Conservation (phyloP, 2,113 vertebrate genomes). For the Thunnus maccoyii region DNA sequence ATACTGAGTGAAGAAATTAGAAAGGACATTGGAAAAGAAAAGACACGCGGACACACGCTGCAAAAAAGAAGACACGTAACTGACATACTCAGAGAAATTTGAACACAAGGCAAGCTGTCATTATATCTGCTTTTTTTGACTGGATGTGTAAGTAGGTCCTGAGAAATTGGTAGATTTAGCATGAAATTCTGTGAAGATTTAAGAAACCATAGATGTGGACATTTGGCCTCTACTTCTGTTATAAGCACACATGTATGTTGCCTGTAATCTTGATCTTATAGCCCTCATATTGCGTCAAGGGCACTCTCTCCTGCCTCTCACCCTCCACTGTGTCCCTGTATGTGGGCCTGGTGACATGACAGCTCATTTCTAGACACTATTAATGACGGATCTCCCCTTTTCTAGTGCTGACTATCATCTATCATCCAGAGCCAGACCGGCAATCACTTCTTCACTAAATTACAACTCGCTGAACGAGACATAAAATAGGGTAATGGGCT, state of each 20-base stretch:
- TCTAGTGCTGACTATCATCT: slow-evolving; percentile 60
- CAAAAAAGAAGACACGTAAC: slow-evolving; percentile 8
- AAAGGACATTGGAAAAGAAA: background rate
- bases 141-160: background rate
- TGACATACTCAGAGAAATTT: background rate
- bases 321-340: slow-evolving; percentile 34
- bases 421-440: slow-evolving; percentile 60
- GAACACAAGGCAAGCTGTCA: background rate
- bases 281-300: slow-evolving; percentile 20
- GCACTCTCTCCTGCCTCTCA: slow-evolving; percentile 19
- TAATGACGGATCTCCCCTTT: slow-evolving; percentile 63
- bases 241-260: background rate
- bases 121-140: background rate
- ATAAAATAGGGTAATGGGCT: slow-evolving; percentile 81
- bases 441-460: slow-evolving; percentile 77
- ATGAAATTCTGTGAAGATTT: slow-evolving; percentile 11
- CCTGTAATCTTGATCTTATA: background rate
- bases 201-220: background rate
- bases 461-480: slow-evolving; percentile 73
- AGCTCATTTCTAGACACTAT: slow-evolving; percentile 73
- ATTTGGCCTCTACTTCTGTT: background rate
- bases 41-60: background rate
- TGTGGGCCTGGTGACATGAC: slow-evolving; percentile 56
- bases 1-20: slow-evolving; percentile 4
- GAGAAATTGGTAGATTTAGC: background rate